Percentiles rank a stretch among this genome's conserved stretches.
Evolutionary conservation across 2,797 vertebrate species (phyloP).

Genomic region (Notoglanidium macrostoma): DNA sequence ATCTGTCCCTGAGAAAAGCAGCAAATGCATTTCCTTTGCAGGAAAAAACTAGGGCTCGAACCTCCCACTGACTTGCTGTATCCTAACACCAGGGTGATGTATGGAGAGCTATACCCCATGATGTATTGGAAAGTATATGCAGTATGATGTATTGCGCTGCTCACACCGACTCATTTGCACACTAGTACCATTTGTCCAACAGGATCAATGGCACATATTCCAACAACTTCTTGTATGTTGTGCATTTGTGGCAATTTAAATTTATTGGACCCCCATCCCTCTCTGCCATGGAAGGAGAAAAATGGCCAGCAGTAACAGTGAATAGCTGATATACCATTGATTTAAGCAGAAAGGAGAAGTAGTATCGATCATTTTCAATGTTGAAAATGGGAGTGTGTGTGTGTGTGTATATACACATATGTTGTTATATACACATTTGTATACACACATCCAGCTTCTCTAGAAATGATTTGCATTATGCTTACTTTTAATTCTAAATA

Average conservation of each 20-base stretch:
- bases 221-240: conserved; percentile 52
- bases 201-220: conserved; percentile 60
- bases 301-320: conserved; percentile 32
- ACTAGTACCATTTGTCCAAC: conserved; percentile 56
- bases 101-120: conserved; percentile 47
- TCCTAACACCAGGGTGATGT: conserved; percentile 48
- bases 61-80: conserved; percentile 45
- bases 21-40: conserved; percentile 50
- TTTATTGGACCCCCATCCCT: conserved; percentile 47
- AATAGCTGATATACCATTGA: conserved; percentile 44
- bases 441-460: not conserved
- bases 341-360: conserved; percentile 41
- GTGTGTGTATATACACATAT: not conserved
- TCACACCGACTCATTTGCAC: conserved; percentile 55
- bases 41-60: conserved; percentile 37
- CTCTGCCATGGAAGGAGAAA: conserved; percentile 32
- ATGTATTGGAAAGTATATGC: conserved; percentile 53
- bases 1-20: conserved; percentile 52
- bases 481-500: not conserved
- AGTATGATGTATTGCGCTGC: conserved; percentile 52
- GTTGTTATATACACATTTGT: not conserved
- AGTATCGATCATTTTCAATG: conserved; percentile 41
- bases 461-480: not conserved
- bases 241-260: conserved; percentile 58
- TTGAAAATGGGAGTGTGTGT: conserved; percentile 10